A percentile compares a stretch with the other conserved stretches of the same genome.
Evolutionary conservation across 2,113 vertebrate genomes (phyloP).

Genomic region (Silurus asotus): DNA sequence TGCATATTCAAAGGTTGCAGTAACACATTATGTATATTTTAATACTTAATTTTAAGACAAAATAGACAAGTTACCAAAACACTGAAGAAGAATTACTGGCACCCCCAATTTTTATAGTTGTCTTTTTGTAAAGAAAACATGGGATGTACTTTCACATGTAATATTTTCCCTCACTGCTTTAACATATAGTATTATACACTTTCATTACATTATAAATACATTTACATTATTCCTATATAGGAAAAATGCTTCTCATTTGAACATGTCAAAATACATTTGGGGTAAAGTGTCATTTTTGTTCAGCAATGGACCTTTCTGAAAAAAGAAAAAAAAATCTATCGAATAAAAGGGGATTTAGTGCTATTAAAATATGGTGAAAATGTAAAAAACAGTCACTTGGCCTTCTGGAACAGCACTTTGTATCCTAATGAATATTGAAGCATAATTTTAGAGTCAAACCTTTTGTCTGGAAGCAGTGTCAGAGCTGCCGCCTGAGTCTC

Average conservation of each 20-base stretch:
- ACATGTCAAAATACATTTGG: neutral
- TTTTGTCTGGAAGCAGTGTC: conserved; percentile 63
- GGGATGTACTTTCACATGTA: neutral
- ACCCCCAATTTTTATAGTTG: neutral
- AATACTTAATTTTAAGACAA: neutral
- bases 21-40: neutral
- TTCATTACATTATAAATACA: neutral
- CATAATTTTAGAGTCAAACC: conserved; percentile 39
- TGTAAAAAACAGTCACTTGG: conserved; percentile 49
- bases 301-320: conserved; percentile 44
- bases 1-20: neutral
- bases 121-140: neutral
- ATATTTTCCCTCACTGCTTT: neutral
- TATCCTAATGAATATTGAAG: conserved; percentile 55
- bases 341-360: conserved; percentile 41
- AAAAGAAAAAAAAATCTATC: neutral
- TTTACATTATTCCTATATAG: conserved; percentile 26
- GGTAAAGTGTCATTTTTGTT: neutral
- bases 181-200: neutral
- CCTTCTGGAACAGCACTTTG: conserved; percentile 46
- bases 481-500: conserved; percentile 63
- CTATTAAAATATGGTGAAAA: conserved; percentile 55
- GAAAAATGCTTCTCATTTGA: conserved; percentile 45
- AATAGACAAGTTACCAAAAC: neutral
- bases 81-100: neutral